These are phyloP conservation scores for Octonoba sinensis DNA, from an alignment of 2,888 invertebrate genomes.

Conservation along the genomic window DNA sequence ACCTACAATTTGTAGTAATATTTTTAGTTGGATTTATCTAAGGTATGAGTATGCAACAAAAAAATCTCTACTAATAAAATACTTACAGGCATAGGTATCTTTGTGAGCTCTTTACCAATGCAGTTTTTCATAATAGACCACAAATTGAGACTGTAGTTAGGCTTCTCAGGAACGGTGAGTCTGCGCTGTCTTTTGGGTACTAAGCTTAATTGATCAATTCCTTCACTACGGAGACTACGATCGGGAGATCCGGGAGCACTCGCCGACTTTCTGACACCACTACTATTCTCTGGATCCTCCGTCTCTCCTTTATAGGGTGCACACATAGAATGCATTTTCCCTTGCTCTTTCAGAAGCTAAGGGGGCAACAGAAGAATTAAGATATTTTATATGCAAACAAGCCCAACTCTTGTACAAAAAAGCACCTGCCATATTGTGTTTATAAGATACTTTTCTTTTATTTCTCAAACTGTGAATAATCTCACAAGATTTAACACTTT, in stretches of 20 bases:
- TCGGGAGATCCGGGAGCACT: constrained; percentile 51
- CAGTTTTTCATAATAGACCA: constrained; percentile 99
- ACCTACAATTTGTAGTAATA: too few relatives aligned
- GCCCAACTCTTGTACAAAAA: too few relatives aligned
- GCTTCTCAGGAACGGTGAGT: constrained; percentile 88
- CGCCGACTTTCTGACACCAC: constrained; percentile 27
- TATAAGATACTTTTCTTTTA: too few relatives aligned
- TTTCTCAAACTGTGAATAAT: too few relatives aligned
- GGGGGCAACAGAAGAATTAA: neutral
- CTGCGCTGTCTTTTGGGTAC: constrained; percentile 72
- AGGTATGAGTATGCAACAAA: too few relatives aligned
- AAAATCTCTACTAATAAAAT: too few relatives aligned
- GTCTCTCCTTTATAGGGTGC: constrained; percentile 23
- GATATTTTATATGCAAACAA: too few relatives aligned
- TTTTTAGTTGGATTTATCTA: too few relatives aligned
- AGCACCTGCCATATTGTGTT: too few relatives aligned
- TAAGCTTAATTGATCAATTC: neutral
- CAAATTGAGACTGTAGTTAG: constrained; percentile 92
- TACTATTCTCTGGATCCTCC: constrained; percentile 1
- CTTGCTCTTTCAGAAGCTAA: constrained; percentile 43
- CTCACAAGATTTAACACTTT: too few relatives aligned
- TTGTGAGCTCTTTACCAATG: constrained; percentile 98
- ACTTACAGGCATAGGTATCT: constrained; percentile 96
- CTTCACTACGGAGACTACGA: neutral
- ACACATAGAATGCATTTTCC: constrained; percentile 40